Evolutionary conservation across 2,113 vertebrate species (phyloP).

Genomic region (Calypte anna): DNA sequence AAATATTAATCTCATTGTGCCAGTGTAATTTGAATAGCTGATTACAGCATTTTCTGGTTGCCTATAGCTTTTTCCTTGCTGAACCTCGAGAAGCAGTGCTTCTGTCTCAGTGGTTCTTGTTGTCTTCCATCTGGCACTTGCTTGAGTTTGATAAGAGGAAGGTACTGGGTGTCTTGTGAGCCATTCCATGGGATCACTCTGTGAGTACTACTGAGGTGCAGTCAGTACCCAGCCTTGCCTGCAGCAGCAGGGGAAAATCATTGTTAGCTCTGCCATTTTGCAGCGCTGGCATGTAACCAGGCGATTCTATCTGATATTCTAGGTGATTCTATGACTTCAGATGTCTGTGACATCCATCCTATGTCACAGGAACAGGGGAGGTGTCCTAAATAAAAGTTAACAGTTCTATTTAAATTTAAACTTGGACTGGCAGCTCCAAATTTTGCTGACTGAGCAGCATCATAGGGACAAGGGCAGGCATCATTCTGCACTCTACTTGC

Average conservation of each 20-base stretch:
- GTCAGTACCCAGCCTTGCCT: neutral
- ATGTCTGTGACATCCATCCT: rapidly evolving
- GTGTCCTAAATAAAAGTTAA: neutral
- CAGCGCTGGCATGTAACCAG: rapidly evolving
- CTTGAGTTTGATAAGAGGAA: neutral
- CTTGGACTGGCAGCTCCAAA: neutral
- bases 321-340: neutral
- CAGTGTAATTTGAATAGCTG: neutral
- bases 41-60: neutral
- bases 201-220: no score
- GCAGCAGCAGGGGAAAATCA: rapidly evolving
- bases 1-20: neutral
- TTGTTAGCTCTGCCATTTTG: neutral
- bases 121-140: neutral
- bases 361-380: neutral
- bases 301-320: neutral
- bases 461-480: rapidly evolving
- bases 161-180: neutral
- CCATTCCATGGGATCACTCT: rapidly evolving
- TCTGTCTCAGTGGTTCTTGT: no score
- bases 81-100: neutral
- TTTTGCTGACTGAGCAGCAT: neutral
- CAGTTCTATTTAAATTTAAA: rapidly evolving
- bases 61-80: neutral
- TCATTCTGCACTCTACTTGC: neutral